These are phyloP conservation scores for Phania funesta DNA, from an alignment of 2,888 invertebrate genomes.

Conservation along the genomic window DNA sequence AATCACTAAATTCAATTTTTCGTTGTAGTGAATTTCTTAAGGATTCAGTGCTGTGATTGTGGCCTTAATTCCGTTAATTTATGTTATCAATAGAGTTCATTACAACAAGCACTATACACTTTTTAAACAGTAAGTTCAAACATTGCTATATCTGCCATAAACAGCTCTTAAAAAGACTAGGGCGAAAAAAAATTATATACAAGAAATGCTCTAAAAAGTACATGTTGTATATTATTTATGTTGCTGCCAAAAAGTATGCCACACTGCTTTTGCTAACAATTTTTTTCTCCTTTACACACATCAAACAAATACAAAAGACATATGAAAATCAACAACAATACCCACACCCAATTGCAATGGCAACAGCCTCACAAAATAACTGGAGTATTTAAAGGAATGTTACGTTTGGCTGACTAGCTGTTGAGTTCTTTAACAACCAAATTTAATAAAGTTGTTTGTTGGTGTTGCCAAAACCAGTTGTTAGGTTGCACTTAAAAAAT, in stretches of 20 bases:
- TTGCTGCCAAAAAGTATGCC: slow-evolving; percentile 52
- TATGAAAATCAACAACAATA: slow-evolving; percentile 18
- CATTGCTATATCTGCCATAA: not conserved
- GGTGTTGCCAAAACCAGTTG: slow-evolving; percentile 19
- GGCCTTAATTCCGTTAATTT: no score
- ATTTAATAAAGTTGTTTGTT: slow-evolving; percentile 45
- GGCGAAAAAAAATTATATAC: not conserved
- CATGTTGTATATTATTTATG: slow-evolving; percentile 27
- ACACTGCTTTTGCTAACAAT: slow-evolving; percentile 2
- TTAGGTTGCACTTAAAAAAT: slow-evolving; percentile 11
- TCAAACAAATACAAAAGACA: slow-evolving; percentile 50
- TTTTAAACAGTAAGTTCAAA: slow-evolving; percentile 1
- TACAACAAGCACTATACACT: not conserved
- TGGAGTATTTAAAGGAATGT: slow-evolving; percentile 39
- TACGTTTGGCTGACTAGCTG: slow-evolving; percentile 47
- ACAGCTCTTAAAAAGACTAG: not conserved
- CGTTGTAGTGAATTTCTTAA: no score
- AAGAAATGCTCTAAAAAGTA: not conserved
- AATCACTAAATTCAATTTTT: no score
- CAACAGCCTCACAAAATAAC: slow-evolving; percentile 17
- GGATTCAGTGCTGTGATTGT: no score
- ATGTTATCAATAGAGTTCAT: no score
- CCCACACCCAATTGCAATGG: not conserved
- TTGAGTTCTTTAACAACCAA: slow-evolving; percentile 42
- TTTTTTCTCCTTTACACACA: slow-evolving; percentile 30